These are phyloP conservation scores for Ips nitidus DNA, from an alignment of 1,140 invertebrate genomes.

Conservation along the genomic window DNA sequence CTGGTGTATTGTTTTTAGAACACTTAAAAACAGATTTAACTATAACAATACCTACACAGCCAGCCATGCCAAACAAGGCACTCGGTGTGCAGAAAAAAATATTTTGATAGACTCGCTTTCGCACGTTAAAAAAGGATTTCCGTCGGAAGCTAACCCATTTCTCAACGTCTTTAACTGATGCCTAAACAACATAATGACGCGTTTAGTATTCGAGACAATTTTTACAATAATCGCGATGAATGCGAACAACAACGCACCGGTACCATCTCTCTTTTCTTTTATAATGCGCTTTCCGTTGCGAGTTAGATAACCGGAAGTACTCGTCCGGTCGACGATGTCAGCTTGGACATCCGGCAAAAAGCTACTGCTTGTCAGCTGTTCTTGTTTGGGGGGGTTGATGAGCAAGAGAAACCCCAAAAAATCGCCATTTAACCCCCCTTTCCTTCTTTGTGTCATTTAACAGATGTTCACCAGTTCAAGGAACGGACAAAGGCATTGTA, in stretches of 20 bases:
- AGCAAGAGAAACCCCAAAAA: no score
- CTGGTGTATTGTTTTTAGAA: background rate
- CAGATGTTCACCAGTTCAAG: background rate
- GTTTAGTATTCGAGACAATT: slow-evolving; percentile 6
- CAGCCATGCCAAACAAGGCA: no score
- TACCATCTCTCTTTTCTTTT: background rate
- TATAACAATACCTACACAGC: background rate
- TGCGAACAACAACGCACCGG: background rate
- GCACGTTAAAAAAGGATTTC: background rate
- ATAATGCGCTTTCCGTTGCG: slow-evolving; percentile 7
- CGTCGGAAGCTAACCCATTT: background rate
- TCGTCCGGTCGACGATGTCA: slow-evolving; percentile 5
- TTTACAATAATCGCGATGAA: slow-evolving; percentile 4
- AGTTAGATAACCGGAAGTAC: slow-evolving; percentile 9
- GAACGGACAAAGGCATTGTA: slow-evolving; percentile 10
- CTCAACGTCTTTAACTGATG: slow-evolving; percentile 1
- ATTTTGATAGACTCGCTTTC: no score
- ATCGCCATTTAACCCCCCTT: no score
- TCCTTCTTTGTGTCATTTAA: background rate
- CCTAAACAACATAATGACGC: slow-evolving; percentile 7
- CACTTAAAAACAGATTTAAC: background rate
- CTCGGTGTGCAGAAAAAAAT: no score
- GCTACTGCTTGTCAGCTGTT: background rate
- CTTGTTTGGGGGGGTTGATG: no score
- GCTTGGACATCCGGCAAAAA: background rate